phyloP scores from a whole-genome alignment of 1,140 invertebrate genomes.

The Drosophila ogumai region DNA sequence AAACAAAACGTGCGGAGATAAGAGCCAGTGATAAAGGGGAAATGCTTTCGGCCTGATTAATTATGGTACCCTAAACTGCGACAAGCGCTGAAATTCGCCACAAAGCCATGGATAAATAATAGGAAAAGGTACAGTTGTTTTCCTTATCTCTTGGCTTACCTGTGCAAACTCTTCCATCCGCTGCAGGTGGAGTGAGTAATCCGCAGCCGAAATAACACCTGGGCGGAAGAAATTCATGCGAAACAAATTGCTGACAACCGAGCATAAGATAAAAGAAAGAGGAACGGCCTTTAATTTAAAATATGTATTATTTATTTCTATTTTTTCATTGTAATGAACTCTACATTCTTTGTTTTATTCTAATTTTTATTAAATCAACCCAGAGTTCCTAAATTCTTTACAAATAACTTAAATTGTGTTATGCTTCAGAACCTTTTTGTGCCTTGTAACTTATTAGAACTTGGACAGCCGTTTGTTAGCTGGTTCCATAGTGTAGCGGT shows the following conservation, averaged over 20 bases:
- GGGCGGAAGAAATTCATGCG: conserved; percentile 26
- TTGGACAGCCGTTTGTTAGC: neutral
- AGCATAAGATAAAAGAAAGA: neutral
- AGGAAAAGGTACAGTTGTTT: conserved; percentile 33
- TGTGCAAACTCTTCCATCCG: conserved; percentile 18
- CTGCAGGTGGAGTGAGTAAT: conserved; percentile 37
- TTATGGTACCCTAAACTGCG: conserved; percentile 9
- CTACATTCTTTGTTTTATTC: neutral
- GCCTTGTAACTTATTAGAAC: neutral
- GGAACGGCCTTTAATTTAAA: conserved; percentile 4
- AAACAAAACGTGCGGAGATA: conserved; percentile 68
- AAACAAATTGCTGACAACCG: conserved; percentile 8
- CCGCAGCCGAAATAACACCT: conserved; percentile 37
- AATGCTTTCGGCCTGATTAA: conserved; percentile 27
- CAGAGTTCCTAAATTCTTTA: conserved; percentile 2
- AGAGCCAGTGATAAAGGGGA: conserved; percentile 27
- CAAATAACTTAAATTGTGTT: neutral
- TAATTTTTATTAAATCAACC: neutral
- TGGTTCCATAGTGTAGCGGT: conserved; percentile 87
- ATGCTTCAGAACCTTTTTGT: neutral
- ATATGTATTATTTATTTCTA: conserved; percentile 5
- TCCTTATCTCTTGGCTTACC: conserved; percentile 17
- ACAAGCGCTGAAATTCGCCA: conserved; percentile 13
- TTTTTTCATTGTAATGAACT: conserved; percentile 4
- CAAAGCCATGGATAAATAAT: conserved; percentile 17